phyloP scores from a whole-genome alignment of 2,888 invertebrate genomes.

The Drosophila lutescens region DNA sequence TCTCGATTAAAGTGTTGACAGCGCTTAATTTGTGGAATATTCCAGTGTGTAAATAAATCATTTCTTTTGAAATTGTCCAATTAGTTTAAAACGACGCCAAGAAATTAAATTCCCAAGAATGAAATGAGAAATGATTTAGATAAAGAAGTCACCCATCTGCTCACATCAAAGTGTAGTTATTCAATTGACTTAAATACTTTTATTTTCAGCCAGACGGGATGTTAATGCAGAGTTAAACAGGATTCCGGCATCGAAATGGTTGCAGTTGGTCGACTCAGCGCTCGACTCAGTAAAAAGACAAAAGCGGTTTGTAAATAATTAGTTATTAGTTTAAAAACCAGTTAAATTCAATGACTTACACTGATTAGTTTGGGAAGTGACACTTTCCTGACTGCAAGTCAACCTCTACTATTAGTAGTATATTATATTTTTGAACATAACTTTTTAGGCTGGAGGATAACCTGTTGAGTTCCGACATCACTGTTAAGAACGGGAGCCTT shows the following conservation, averaged over 20 bases:
- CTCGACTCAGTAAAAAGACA: constrained; percentile 63
- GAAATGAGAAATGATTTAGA: no score
- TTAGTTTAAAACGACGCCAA: constrained; percentile 8
- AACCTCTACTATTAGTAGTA: no score
- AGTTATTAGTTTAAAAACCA: background rate
- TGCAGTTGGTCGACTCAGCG: constrained; percentile 55
- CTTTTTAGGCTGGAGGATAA: constrained; percentile 78
- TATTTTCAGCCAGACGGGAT: constrained; percentile 41
- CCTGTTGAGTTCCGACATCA: constrained; percentile 73
- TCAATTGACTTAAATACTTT: background rate
- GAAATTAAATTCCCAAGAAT: constrained; percentile 1
- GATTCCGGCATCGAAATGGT: constrained; percentile 57
- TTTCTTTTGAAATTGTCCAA: constrained; percentile 1
- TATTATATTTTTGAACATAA: background rate
- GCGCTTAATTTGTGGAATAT: constrained; percentile 34
- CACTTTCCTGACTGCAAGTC: background rate
- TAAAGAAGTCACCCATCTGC: no score
- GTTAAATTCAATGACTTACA: background rate
- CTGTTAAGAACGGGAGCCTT: constrained; percentile 79
- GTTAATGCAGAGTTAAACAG: constrained; percentile 39
- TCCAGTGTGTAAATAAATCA: constrained; percentile 11
- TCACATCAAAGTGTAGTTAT: no score
- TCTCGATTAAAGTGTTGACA: constrained; percentile 37
- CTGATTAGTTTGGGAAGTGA: background rate
- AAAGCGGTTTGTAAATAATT: constrained; percentile 50